phyloP scores from a whole-genome alignment of 2,113 vertebrate genomes.

The Nanorana parkeri region DNA sequence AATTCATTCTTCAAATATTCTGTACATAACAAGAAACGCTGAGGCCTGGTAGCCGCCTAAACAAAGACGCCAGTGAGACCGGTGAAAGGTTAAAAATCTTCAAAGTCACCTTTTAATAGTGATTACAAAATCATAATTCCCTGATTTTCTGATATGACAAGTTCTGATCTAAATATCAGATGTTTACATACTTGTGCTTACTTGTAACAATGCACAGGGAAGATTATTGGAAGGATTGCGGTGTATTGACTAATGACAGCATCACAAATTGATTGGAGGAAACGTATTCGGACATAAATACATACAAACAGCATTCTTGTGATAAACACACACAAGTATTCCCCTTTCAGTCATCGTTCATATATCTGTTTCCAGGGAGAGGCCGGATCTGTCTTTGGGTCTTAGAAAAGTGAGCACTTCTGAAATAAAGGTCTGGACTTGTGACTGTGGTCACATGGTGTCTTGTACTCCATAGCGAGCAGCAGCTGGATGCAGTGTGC shows the following conservation, averaged over 20 bases:
- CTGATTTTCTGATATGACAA: not conserved
- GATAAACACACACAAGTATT: not conserved
- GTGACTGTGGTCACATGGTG: conserved; percentile 67
- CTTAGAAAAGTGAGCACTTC: conserved; percentile 39
- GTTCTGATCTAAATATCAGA: not conserved
- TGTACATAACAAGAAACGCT: too few species aligned
- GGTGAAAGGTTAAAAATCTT: not conserved
- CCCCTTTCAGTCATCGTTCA: not conserved
- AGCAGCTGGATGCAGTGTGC: conserved; percentile 57
- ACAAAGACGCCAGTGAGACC: not conserved
- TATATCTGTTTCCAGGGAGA: not conserved
- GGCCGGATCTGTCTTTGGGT: conserved; percentile 26
- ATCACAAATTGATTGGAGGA: not conserved
- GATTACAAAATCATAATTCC: not conserved
- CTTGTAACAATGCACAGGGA: not conserved
- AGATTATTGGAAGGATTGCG: not conserved
- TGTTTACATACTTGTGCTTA: not conserved
- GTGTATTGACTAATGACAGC: not conserved
- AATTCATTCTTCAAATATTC: too few species aligned
- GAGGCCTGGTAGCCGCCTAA: too few species aligned
- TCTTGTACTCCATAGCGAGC: conserved; percentile 58
- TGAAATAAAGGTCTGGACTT: conserved; percentile 46
- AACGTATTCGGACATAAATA: conserved; percentile 32
- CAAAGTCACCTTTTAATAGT: not conserved
- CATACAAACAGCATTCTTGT: not conserved